These are phyloP conservation scores for Cataglyphis cursor DNA, from an alignment of 2,888 invertebrate genomes.

Conservation along the genomic window DNA sequence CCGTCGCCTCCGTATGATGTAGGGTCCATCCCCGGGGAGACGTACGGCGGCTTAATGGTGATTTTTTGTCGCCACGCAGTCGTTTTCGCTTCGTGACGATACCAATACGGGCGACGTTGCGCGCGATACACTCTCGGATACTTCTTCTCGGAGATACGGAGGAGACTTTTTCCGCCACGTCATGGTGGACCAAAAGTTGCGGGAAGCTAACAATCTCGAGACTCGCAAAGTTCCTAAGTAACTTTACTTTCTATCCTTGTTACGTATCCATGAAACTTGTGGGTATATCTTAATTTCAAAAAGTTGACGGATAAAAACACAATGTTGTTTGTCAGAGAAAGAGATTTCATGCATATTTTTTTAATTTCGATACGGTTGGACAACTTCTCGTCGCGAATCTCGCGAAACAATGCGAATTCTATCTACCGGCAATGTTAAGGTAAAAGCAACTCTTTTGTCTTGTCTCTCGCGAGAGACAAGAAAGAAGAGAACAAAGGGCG, in stretches of 20 bases:
- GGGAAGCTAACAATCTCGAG: slow-evolving; percentile 17
- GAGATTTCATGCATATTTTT: background rate
- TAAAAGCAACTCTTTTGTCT: slow-evolving; percentile 46
- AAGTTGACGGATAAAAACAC: background rate
- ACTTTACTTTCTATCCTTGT: background rate
- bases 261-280: slow-evolving; percentile 3
- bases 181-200: slow-evolving; percentile 19
- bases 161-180: slow-evolving; percentile 31
- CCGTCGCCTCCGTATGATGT: slow-evolving; percentile 61
- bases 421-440: slow-evolving; percentile 24
- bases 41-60: slow-evolving; percentile 84
- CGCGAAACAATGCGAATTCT: slow-evolving; percentile 38
- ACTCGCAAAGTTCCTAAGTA: background rate
- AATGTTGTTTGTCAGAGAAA: background rate
- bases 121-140: slow-evolving; percentile 48
- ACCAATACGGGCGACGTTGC: slow-evolving; percentile 29
- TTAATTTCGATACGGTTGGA: background rate
- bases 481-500: slow-evolving; percentile 37
- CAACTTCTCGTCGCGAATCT: slow-evolving; percentile 37
- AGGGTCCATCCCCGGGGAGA: slow-evolving; percentile 80
- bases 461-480: slow-evolving; percentile 14
- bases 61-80: slow-evolving; percentile 80
- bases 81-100: slow-evolving; percentile 74
- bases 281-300: slow-evolving; percentile 11
- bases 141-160: slow-evolving; percentile 58